Conservation (phyloP, 2,113 vertebrate genomes). For the Sinocyclocheilus maitianheensis region DNA sequence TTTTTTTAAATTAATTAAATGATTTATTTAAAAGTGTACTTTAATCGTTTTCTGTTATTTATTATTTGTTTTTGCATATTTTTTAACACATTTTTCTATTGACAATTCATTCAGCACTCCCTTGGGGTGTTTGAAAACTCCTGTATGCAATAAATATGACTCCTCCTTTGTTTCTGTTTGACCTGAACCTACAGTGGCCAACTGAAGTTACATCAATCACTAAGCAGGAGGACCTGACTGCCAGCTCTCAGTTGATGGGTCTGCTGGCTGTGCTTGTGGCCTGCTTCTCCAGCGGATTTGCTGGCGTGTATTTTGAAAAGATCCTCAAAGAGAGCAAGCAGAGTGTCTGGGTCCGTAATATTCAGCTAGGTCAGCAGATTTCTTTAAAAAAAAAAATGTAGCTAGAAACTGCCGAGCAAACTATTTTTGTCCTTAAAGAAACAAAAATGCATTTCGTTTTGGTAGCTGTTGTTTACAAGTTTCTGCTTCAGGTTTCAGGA, state of each 20-base stretch:
- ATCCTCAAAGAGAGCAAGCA: slow-evolving; percentile 70
- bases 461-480: not conserved
- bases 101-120: not conserved
- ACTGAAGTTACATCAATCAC: slow-evolving; percentile 73
- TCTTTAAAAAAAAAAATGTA: not conserved
- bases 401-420: not conserved
- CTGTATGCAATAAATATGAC: not conserved
- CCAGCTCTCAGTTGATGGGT: slow-evolving; percentile 88
- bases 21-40: too few relatives aligned
- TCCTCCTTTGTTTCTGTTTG: slow-evolving; percentile 27
- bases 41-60: too few relatives aligned
- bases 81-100: not conserved
- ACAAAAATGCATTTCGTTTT: not conserved
- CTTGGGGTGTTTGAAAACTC: not conserved
- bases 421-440: not conserved
- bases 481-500: not conserved
- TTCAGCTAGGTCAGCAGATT: slow-evolving; percentile 85
- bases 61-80: too few relatives aligned
- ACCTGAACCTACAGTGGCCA: slow-evolving; percentile 82
- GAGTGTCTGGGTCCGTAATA: slow-evolving; percentile 96
- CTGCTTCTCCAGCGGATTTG: slow-evolving; percentile 94
- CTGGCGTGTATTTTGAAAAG: slow-evolving; percentile 58
- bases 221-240: slow-evolving; percentile 75
- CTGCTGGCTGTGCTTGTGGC: slow-evolving; percentile 89
- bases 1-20: too few relatives aligned